Evolutionary conservation across 2,797 vertebrate species (phyloP).

Genomic region (Arnoldichthys spilopterus): DNA sequence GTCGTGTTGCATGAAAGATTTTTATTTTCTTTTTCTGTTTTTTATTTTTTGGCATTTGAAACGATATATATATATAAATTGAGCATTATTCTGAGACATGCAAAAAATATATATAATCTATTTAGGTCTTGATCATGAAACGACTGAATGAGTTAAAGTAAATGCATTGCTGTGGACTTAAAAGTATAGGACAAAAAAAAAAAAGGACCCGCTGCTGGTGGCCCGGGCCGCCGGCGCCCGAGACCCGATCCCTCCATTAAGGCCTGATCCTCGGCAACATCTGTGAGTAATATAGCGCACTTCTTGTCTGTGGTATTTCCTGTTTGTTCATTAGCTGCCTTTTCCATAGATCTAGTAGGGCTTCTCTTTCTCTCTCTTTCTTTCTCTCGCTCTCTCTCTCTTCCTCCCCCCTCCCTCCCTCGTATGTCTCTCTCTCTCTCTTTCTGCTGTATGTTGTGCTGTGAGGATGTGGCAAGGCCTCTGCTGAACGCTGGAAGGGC

Average conservation of each 20-base stretch:
- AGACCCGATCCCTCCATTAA: constrained; percentile 26
- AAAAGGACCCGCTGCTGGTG: constrained; percentile 15
- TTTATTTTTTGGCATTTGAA: constrained; percentile 47
- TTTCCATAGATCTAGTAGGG: constrained; percentile 37
- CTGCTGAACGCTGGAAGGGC: constrained; percentile 32
- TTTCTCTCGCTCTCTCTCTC: neutral
- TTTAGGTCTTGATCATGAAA: constrained; percentile 57
- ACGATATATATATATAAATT: constrained; percentile 45
- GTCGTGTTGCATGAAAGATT: constrained; percentile 53
- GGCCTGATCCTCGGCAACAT: constrained; percentile 52
- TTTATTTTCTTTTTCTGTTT: constrained; percentile 15
- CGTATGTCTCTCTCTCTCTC: neutral
- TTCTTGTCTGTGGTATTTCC: constrained; percentile 57
- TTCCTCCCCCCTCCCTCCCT: neutral
- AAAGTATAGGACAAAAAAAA: constrained; percentile 17
- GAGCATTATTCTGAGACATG: constrained; percentile 54
- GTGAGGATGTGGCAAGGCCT: constrained; percentile 42
- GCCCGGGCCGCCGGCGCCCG: constrained; percentile 8
- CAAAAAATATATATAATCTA: constrained; percentile 46
- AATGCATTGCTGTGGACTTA: constrained; percentile 44
- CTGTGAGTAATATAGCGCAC: constrained; percentile 60
- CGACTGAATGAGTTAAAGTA: constrained; percentile 49
- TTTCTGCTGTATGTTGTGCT: constrained; percentile 14
- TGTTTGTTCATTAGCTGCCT: constrained; percentile 59
- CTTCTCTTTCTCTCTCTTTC: constrained; percentile 6